Evolutionary conservation across 1,140 invertebrate genomes (phyloP).

Genomic region (Copidosoma floridanum): DNA sequence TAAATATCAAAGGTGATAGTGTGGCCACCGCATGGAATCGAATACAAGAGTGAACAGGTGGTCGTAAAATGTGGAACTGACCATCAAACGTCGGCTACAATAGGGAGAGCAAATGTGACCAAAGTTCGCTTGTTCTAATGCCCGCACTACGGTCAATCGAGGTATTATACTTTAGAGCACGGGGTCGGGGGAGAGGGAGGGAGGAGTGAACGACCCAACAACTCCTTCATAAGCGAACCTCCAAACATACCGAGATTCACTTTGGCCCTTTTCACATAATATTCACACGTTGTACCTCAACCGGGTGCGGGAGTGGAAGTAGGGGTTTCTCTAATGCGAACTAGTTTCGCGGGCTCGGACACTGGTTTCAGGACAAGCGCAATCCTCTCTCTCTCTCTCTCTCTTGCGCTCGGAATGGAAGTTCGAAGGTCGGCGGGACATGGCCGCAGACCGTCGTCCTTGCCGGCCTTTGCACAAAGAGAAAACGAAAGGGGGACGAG

Average conservation of each 20-base stretch:
- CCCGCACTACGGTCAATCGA: background rate
- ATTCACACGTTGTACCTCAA: too few relatives aligned
- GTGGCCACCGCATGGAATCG: too few relatives aligned
- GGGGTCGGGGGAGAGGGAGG: too few relatives aligned
- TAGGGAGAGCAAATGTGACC: background rate
- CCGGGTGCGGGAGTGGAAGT: background rate
- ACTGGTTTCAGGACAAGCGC: slow-evolving; percentile 17
- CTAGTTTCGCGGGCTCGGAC: slow-evolving; percentile 23
- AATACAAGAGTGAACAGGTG: too few relatives aligned
- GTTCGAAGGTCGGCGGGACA: slow-evolving; percentile 1
- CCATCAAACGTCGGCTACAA: slow-evolving; percentile 49
- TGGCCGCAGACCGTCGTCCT: too few relatives aligned
- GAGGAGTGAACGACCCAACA: too few relatives aligned
- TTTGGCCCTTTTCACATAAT: slow-evolving; percentile 3
- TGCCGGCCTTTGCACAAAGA: background rate
- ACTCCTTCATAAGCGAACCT: slow-evolving; percentile 4
- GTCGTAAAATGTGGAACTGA: slow-evolving; percentile 30
- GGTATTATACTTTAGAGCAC: too few relatives aligned
- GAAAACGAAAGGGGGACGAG: background rate
- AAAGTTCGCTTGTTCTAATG: slow-evolving; percentile 2
- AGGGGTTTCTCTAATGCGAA: slow-evolving; percentile 13
- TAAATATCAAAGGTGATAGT: too few relatives aligned
- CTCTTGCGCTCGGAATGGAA: background rate
- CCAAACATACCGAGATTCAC: slow-evolving; percentile 15
- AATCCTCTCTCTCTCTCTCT: background rate